These are phyloP conservation scores for Gymnocypris eckloni DNA, from an alignment of 2,797 vertebrate genomes.

Conservation along the genomic window DNA sequence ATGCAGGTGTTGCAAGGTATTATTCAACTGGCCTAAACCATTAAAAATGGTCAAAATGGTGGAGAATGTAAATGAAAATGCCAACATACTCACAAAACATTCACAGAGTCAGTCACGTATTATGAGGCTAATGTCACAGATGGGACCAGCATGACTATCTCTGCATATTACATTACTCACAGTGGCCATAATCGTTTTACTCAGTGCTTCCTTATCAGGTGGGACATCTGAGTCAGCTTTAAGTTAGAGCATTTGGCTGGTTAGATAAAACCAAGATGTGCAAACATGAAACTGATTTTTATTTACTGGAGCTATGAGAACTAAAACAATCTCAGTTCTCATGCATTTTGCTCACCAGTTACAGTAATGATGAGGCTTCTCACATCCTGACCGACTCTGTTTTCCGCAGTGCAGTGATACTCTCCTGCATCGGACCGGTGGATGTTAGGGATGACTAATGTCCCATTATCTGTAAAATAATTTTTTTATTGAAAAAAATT, in stretches of 20 bases:
- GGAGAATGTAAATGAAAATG: constrained; percentile 1
- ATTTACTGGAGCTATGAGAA: background rate
- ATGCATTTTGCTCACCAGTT: constrained; percentile 64
- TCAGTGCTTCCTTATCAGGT: background rate
- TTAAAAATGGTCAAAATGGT: background rate
- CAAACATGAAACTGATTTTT: constrained; percentile 1
- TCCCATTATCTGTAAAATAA: constrained; percentile 68
- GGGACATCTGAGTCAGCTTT: constrained; percentile 63
- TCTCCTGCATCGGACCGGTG: constrained; percentile 73
- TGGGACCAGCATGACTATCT: background rate
- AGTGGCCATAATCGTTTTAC: background rate
- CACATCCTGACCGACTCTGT: constrained; percentile 73
- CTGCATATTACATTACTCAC: constrained; percentile 25
- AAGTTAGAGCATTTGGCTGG: constrained; percentile 61
- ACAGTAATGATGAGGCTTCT: constrained; percentile 67
- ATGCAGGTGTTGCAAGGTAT: background rate
- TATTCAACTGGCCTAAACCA: background rate
- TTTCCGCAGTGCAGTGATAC: constrained; percentile 78
- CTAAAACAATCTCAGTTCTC: background rate
- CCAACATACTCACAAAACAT: background rate
- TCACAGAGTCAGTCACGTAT: background rate
- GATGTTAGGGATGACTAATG: constrained; percentile 72
- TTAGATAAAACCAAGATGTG: constrained; percentile 18
- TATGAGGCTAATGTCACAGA: background rate
- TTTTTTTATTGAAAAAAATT: background rate